Base-by-base conservation (phyloP, 2,888 invertebrate species). In the Macrosiphum euphorbiae region DNA sequence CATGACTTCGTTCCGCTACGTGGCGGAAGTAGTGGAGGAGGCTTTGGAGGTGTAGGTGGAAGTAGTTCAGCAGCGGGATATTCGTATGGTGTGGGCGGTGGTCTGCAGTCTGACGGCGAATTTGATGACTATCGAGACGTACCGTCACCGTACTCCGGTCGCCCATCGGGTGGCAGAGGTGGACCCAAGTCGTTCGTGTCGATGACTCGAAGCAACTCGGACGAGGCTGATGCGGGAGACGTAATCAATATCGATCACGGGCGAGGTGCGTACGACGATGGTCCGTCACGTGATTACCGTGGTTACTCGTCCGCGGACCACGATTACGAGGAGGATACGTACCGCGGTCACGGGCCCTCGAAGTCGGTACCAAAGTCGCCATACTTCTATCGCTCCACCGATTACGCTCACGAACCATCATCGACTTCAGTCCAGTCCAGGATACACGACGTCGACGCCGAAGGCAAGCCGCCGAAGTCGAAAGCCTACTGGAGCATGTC, bases 51-150 rank as follows among this genome's bases (percentile, higher is more conserved):
- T 94, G 26, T 78, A 87, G 35, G 26, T 41, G 87, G 92, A 61
- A 55, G 85, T 50, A 52, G 41, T 47, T 26, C 86, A 52, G 7
- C 89, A 61, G 0, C 52, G 58, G 24, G 93, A 91, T 35, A 91
- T 89, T 90, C 96, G 94, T 96, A 90, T 95, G 95, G 94, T 95
- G 95, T 78, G 95, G 95, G 95, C 96, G 26, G 95, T 94, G 4
- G 92, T 94, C 90, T 35, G 35, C 35, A 78, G 7, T 35, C 16
- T 20, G 87, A 87, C 44, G 52, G 35, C 28, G 50, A 87, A 10
- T 87, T 67, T 8, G 92, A 92, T 87, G 92, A 92, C 26, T 92
- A 92, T 28, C 61, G 28, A 50, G 87, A 92, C 50, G 84, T 28
- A 28, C 84, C 78, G 41, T 47, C 50, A 28, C 47, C 87, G 41